Base-by-base conservation (phyloP, 2,888 invertebrate genomes). In the Rugalucina vietnamica region DNA sequence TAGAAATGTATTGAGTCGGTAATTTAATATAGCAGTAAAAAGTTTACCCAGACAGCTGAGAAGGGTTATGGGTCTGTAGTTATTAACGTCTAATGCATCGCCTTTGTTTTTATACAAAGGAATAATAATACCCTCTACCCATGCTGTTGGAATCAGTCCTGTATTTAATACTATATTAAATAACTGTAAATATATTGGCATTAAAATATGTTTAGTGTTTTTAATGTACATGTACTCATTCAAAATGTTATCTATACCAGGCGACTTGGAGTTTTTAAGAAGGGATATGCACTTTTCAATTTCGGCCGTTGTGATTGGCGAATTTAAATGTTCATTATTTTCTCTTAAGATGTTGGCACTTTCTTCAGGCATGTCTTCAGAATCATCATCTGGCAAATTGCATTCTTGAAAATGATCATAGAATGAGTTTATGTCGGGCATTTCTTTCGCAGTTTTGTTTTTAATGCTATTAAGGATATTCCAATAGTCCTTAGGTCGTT, bases 81-180 rank as follows among this genome's bases (percentile, higher is more conserved):
- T n/a, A n/a, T n/a, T n/a, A n/a, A n/a, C n/a, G n/a, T n/a, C n/a
- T 69, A 32, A 29, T 24, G 69, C 14, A 32, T 69, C 32, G 18
- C 69, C 69, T 69, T 69, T 69, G 32, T 69, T 69, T 69, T 69
- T 69, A 69, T 69, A 69, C 32, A 69, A 29, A 32, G 69, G 69
- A 32, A 69, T 69, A 21, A 69, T 69, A 4, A 32, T 69, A 29
- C 69, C 69, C 32, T 69, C 69, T 10, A 69, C 29, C 69, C 69
- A 32, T 43, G 43, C 43, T 12, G 43, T 8, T 43, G 43, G 43
- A 18, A 43, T 18, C 10, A 43, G 8, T 18, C 69, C 32, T 4
- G 69, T 69, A 21, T 69, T 32, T 24, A 69, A 32, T 10, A 69
- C 21, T 8, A 32, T 18, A 21, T 69, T 69, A 29, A 69, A 69